Base-by-base conservation (phyloP, 1,140 invertebrate genomes). In the Euura lappo region DNA sequence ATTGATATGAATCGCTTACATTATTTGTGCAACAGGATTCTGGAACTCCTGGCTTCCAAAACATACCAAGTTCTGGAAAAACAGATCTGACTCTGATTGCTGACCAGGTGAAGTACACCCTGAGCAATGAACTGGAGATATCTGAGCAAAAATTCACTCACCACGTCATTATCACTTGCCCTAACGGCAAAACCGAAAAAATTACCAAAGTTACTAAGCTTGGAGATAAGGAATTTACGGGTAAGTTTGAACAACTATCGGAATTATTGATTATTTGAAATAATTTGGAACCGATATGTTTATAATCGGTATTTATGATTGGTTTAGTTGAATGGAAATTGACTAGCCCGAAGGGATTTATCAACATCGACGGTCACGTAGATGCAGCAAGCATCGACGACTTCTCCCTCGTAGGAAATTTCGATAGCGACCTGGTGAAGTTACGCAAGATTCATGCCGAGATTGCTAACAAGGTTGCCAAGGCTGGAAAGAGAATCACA, bases 341-440 rank as follows among this genome's bases (percentile, higher is more conserved):
- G 2, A 76, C 80, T 6, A 84, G 83, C 66, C 84, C 86, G 0
- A 78, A 84, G 71, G 84, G 84, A 68, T 87, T 87, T 67, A 79
- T 86, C 3, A 77, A 73, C 69, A 79, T 87, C 2, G 88, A 88
- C 51, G 75, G 86, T 3, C 91, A 93, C 71, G 87, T 88, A 0
- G 90, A 90, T 42, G 80, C 93, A 0, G 86, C 88, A 6, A 90
- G 86, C 65, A 83, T 93, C n/a, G 93, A 95, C 65, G 89, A 93
- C 73, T 91, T 93, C 68, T 83, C 87, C 47, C 80, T 95, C 13
- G 90, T 90, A 73, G 77, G 89, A 2, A 87, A 91, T 69, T 88
- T 91, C n/a, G 91, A 94, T 79, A 92, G 92, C 5, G 90, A 91
- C 7, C 90, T 90, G 73, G 79, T 94, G 2, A 90, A 92, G 11